Base-by-base conservation (phyloP, 1,140 invertebrate species). In the Brachionus koreanus region DNA sequence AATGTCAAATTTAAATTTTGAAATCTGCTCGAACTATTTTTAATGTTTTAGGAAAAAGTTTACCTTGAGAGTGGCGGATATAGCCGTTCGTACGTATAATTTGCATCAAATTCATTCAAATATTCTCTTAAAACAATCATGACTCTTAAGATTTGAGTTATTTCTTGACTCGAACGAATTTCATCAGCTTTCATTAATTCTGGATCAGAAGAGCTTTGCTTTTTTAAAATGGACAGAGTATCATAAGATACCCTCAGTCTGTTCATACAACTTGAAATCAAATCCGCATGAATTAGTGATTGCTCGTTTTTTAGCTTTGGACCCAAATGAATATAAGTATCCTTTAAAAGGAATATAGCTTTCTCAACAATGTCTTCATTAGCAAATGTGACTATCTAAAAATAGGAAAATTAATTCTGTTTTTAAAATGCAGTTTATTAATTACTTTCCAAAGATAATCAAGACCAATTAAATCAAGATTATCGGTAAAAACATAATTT, bases 101-200 rank as follows among this genome's bases (percentile, higher is more conserved):
- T 92, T 82, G 93, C 92, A 90, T 98, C 96, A 90, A 95, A 98
- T 88, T 98, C 95, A 83, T 93, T 93, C 79, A 98, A 93, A 87
- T 98, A 98, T 89, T 98, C 95, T 85, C 94, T 93, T 83, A 98
- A 91, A 84, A 97, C 95, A 89, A 95, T 94, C 86, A 98, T 91
- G 25, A 98, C 93, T 83, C 96, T 91, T n/a, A 93, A 92, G 86
- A 95, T 94, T 42, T 92, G 90, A 84, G 91, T 90, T 83, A 87
- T 76, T 90, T 89, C 76, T 89, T 90, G 25, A 81, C 82, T 29
- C 9, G 69, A 69, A 67, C 57, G 77, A 19, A 79, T 74, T 16
- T 65, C 61, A 23, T 79, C 83, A 1, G 19, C 33, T 35, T 76
- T 63, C 4, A 12, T n/a, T 23, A 35, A 19, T 42, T 52, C 69